A percentile compares a stretch with the other conserved stretches of the same genome.
These are phyloP conservation scores for Coelinius sp. DNA, from an alignment of 2,888 invertebrate species.

Conservation along the genomic window DNA sequence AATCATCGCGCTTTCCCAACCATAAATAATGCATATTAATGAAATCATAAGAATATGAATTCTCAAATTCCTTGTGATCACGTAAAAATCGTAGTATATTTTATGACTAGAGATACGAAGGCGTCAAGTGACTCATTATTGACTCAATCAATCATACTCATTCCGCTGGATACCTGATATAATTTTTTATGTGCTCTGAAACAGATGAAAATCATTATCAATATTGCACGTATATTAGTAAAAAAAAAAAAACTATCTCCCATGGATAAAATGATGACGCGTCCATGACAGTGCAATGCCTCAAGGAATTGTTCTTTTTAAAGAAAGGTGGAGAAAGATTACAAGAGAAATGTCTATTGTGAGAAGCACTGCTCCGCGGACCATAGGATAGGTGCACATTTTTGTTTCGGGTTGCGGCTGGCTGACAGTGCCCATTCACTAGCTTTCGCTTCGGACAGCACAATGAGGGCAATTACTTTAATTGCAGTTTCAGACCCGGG, in stretches of 20 bases:
- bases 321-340: neutral
- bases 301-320: conserved; percentile 36
- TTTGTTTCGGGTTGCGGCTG: conserved; percentile 53
- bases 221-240: neutral
- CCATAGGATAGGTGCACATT: conserved; percentile 46
- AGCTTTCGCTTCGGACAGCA: conserved; percentile 62
- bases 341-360: conserved; percentile 43
- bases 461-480: conserved; percentile 67
- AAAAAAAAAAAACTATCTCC: conserved; percentile 24
- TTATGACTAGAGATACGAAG: too few relatives aligned
- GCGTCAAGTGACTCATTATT: too few relatives aligned
- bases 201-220: too few relatives aligned
- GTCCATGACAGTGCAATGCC: conserved; percentile 21
- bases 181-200: too few relatives aligned
- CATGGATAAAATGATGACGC: conserved; percentile 13
- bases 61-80: conserved; percentile 4
- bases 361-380: conserved; percentile 46
- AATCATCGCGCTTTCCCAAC: conserved; percentile 15
- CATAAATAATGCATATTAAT: conserved; percentile 15
- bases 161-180: too few relatives aligned
- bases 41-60: neutral
- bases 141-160: too few relatives aligned
- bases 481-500: conserved; percentile 58
- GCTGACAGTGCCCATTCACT: conserved; percentile 60
- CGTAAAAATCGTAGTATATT: neutral